Evolutionary conservation across 2,113 vertebrate genomes (phyloP), one percentile per base, ranked within the genome.

Genomic region (Dipodomys stephensi): DNA sequence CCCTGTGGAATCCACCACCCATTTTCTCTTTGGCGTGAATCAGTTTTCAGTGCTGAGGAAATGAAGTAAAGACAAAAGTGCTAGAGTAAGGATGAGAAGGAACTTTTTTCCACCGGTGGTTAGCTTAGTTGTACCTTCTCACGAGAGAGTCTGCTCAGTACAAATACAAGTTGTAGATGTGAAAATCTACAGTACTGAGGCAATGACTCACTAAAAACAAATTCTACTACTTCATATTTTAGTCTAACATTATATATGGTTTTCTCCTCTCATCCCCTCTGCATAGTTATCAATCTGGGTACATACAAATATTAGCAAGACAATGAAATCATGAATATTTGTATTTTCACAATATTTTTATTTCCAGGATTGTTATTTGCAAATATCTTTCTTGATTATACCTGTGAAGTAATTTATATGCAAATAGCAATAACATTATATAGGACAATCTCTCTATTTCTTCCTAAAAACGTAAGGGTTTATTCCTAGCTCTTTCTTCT

Each of bases 321-420:
- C 39, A 93, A 94, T 67, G 92, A 93, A 25, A 5, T n/a, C 46
- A 86, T 53, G 73, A 87, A 86, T 92, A 96, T 95, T 90, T 93
- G 83, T 78, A 93, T 78, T 94, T 96, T 88, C 32, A 95, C 16
- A 81, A 81, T 87, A 94, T 87, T 91, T 94, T 96, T 92, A 90
- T 86, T 95, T 94, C 88, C 53, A 88, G 83, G 76, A 88, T 95
- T 94, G 57, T 32, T 60, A 44, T 93, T 94, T 92, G 62, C 28
- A 93, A 84, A 87, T 92, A 92, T 78, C 25, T 87, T 92, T 78
- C 80, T 95, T 95, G 83, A 95, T 92, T 95, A 92, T 84, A 87
- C 68, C 68, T 94, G 25, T 91, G 64, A 90, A 85, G 27, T 95
- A 94, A 95, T 95, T 94, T 95, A 95, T 78, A 95, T 91, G 93